Evolutionary conservation across 2,113 vertebrate genomes (phyloP).

Genomic region (Ia io): DNA sequence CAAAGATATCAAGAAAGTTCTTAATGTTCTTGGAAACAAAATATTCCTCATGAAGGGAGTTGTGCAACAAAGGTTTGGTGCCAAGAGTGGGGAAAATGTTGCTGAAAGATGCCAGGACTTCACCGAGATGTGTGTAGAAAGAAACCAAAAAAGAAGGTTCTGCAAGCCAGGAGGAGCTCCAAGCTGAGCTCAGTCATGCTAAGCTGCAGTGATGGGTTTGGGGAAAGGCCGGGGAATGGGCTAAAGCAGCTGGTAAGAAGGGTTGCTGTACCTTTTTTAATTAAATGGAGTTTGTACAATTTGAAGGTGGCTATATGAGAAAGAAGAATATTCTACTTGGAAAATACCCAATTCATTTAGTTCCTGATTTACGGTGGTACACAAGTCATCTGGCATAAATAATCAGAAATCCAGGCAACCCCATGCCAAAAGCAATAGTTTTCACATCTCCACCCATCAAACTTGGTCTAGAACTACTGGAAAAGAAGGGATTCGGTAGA

Average conservation of each 20-base stretch:
- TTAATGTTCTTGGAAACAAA: conserved; percentile 48
- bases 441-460: background rate
- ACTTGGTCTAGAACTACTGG: background rate
- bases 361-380: background rate
- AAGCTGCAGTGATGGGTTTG: background rate
- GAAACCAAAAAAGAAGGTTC: background rate
- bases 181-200: background rate
- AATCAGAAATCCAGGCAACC: background rate
- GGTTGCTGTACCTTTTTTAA: background rate
- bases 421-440: background rate
- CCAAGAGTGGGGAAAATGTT: background rate
- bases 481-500: background rate
- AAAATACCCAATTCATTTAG: background rate
- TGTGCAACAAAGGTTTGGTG: background rate
- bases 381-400: background rate
- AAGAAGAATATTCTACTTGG: conserved; percentile 19
- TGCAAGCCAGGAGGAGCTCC: background rate
- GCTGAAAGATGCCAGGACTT: background rate
- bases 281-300: background rate
- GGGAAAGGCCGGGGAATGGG: background rate
- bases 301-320: background rate
- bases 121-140: background rate
- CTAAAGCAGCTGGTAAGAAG: background rate
- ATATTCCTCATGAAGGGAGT: background rate
- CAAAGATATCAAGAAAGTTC: conserved; percentile 50